Evolutionary conservation across 1,140 invertebrate species (phyloP).

Genomic region (Drosophila pandora): DNA sequence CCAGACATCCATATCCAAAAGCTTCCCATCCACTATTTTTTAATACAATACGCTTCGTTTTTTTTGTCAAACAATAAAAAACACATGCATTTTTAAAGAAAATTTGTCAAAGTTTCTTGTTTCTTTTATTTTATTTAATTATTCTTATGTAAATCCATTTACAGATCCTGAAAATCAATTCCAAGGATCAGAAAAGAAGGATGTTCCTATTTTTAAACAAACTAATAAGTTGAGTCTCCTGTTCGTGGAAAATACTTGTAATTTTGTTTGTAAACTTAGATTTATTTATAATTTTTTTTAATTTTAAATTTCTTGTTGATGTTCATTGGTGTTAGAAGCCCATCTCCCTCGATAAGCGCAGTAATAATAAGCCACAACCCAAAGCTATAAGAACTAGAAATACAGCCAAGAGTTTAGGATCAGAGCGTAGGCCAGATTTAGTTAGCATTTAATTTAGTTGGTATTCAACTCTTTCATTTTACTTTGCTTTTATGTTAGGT

Average conservation of each 20-base stretch:
- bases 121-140: not conserved
- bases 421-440: conserved; percentile 26
- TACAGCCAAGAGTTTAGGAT: conserved; percentile 42
- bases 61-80: conserved; percentile 4
- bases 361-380: conserved; percentile 33
- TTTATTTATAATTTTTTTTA: conserved; percentile 44
- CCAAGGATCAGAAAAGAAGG: no score
- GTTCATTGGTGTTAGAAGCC: not conserved
- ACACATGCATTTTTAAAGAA: conserved; percentile 1
- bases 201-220: not conserved
- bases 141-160: not conserved
- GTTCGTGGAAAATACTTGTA: not conserved
- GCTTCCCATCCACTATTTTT: not conserved
- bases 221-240: not conserved
- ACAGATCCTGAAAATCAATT: no score
- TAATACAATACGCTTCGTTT: not conserved
- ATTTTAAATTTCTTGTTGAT: not conserved
- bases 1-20: not conserved
- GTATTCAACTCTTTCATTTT: conserved; percentile 6
- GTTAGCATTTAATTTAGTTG: conserved; percentile 1
- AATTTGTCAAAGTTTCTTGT: not conserved
- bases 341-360: conserved; percentile 11
- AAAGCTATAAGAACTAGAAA: conserved; percentile 46
- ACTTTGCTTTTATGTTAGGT: conserved; percentile 27
- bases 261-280: conserved; percentile 41